These are phyloP conservation scores for Channa maculata DNA, from an alignment of 2,113 vertebrate species.

Conservation along the genomic window DNA sequence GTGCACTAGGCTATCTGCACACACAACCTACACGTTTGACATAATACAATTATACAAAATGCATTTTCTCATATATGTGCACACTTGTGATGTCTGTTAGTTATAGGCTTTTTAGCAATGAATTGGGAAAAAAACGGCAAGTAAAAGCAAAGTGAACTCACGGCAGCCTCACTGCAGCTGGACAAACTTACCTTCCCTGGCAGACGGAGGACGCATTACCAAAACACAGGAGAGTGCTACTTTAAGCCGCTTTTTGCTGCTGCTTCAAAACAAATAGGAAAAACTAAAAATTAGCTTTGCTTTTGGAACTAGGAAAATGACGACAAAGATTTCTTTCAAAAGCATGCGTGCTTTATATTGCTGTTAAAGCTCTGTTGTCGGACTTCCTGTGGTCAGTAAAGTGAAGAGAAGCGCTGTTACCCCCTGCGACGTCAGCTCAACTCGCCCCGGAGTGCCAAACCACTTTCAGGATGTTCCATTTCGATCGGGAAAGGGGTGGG, in stretches of 20 bases:
- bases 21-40: too few relatives aligned
- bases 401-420: conserved; percentile 36
- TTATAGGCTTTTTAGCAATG: neutral
- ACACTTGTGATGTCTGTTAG: too few relatives aligned
- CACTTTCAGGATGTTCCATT: conserved; percentile 76
- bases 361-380: neutral
- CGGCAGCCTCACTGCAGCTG: conserved; percentile 10
- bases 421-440: conserved; percentile 71
- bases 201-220: conserved; percentile 76
- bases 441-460: conserved; percentile 30
- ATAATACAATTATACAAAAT: too few relatives aligned
- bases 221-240: conserved; percentile 35
- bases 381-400: neutral
- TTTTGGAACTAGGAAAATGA: conserved; percentile 1
- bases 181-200: conserved; percentile 67
- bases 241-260: conserved; percentile 37
- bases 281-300: conserved; percentile 20
- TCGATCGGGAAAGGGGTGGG: neutral
- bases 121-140: neutral
- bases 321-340: neutral
- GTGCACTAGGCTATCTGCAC: too few relatives aligned
- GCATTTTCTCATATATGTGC: too few relatives aligned
- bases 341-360: neutral
- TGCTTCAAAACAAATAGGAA: conserved; percentile 36
- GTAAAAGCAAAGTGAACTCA: conserved; percentile 1